Conservation (phyloP, 1,140 invertebrate species). For the Atta texana region DNA sequence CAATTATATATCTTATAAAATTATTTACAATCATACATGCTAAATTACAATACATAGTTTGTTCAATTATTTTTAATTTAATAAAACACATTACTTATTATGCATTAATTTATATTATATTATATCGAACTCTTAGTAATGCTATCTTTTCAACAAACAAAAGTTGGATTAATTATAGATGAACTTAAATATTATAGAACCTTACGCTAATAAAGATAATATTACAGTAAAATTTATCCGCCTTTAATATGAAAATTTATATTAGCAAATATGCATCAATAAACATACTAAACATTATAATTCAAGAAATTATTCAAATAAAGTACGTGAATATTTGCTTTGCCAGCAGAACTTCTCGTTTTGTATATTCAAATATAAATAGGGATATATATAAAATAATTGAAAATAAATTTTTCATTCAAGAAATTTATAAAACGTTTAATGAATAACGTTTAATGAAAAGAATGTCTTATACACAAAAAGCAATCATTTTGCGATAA, state of each 20-base stretch:
- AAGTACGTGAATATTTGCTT: neutral
- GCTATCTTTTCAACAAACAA: neutral
- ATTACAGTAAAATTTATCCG: neutral
- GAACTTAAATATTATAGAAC: neutral
- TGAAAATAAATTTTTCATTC: neutral
- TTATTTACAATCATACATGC: neutral
- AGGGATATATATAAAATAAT: neutral
- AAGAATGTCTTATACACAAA: neutral
- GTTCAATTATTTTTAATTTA: neutral
- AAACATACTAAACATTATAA: neutral
- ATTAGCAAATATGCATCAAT: neutral
- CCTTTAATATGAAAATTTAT: neutral
- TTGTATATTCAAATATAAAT: neutral
- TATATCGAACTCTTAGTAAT: neutral
- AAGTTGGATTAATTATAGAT: neutral
- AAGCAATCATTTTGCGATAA: neutral
- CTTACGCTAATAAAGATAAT: neutral
- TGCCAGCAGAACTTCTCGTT: neutral
- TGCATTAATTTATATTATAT: neutral
- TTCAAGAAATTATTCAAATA: neutral
- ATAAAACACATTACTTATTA: neutral
- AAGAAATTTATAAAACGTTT: neutral
- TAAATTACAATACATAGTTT: neutral
- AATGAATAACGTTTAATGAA: neutral
- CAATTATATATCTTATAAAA: neutral